phyloP scores from a whole-genome alignment of 2,888 invertebrate species.

The Lithophane semibrunnea region DNA sequence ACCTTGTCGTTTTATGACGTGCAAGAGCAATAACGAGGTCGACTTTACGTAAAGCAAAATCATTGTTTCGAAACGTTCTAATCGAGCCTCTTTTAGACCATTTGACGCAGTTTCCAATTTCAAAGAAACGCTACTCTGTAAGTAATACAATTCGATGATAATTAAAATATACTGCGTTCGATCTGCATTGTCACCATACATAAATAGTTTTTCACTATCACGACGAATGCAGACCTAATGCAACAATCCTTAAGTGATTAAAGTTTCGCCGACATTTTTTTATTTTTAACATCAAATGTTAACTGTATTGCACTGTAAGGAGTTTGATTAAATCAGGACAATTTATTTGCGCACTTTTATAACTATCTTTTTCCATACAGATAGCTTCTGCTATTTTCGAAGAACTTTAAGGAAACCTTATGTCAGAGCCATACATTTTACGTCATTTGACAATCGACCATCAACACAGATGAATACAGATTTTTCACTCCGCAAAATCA shows the following conservation, averaged over 20 bases:
- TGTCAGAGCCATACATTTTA: not conserved
- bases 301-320: slow-evolving; percentile 51
- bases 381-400: not conserved
- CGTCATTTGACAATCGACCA: not conserved
- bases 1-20: not conserved
- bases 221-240: slow-evolving; percentile 4
- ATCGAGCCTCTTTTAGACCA: not conserved
- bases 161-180: slow-evolving; percentile 23
- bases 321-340: slow-evolving; percentile 41
- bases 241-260: slow-evolving; percentile 18
- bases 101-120: not conserved
- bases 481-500: no score
- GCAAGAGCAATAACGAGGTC: not conserved
- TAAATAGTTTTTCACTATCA: not conserved
- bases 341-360: slow-evolving; percentile 17
- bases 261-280: not conserved
- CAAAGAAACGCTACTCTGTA: not conserved
- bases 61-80: not conserved
- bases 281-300: slow-evolving; percentile 50
- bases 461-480: no score
- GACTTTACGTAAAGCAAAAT: not conserved
- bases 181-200: not conserved
- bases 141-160: slow-evolving; percentile 18
- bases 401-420: not conserved
- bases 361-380: slow-evolving; percentile 27